These are phyloP conservation scores for Phortica okadai DNA, from an alignment of 2,888 invertebrate genomes.

Conservation along the genomic window DNA sequence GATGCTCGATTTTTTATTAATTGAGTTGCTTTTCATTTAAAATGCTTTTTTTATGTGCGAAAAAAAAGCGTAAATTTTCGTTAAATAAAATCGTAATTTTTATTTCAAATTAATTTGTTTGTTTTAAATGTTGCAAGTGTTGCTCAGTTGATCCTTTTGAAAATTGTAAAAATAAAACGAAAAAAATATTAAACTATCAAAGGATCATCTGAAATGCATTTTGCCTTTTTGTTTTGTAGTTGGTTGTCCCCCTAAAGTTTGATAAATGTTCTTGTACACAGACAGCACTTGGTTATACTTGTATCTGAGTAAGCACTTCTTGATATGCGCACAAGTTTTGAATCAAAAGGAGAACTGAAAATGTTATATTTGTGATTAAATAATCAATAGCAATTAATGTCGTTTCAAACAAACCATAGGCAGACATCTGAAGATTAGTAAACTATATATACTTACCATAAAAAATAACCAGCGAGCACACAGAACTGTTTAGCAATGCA, in stretches of 20 bases:
- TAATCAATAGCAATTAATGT: too few species aligned
- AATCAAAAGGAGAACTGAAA: too few species aligned
- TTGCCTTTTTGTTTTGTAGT: background rate
- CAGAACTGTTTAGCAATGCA: too few species aligned
- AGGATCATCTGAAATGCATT: background rate
- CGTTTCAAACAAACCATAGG: too few species aligned
- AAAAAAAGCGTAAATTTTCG: conserved; percentile 34
- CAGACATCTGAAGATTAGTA: too few species aligned
- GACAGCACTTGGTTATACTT: background rate
- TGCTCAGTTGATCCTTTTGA: background rate
- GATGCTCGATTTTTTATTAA: conserved; percentile 57
- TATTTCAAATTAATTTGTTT: conserved; percentile 63
- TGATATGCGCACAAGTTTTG: background rate
- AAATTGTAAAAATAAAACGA: background rate
- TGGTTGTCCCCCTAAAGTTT: background rate
- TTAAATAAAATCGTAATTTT: conserved; percentile 4
- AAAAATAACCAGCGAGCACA: too few species aligned
- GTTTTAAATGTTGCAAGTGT: conserved; percentile 57
- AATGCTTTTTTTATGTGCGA: conserved; percentile 37
- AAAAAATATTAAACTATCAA: background rate
- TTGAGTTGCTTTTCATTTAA: conserved; percentile 48
- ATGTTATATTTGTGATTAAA: too few species aligned
- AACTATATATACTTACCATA: too few species aligned
- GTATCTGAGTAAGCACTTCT: background rate
- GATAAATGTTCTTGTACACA: background rate